Percentiles rank a stretch among this genome's conserved stretches.
Conservation (phyloP, 2,113 vertebrate genomes). For the Terrapene triunguis region DNA sequence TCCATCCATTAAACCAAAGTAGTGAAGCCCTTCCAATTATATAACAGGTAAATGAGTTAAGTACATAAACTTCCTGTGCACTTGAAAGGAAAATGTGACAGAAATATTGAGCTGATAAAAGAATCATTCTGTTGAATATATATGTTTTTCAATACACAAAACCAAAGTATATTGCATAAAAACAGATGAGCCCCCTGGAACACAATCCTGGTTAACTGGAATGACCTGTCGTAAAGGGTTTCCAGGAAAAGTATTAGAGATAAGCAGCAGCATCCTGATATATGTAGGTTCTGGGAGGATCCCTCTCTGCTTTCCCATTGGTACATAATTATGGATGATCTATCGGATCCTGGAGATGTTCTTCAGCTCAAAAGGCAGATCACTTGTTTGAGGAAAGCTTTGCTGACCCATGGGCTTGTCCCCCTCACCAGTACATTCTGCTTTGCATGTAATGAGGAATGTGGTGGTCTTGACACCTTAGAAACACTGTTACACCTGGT, state of each 20-base stretch:
- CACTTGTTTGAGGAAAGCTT: background rate
- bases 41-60: background rate
- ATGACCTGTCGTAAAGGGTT: background rate
- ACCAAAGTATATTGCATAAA: background rate
- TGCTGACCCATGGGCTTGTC: background rate
- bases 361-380: background rate
- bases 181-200: background rate
- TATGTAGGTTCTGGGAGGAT: background rate
- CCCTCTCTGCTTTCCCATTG: background rate
- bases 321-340: background rate
- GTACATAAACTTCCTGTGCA: background rate
- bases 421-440: background rate
- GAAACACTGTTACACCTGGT: background rate
- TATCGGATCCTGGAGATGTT: background rate
- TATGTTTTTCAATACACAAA: background rate
- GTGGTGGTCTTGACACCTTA: background rate
- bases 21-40: background rate
- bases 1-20: background rate
- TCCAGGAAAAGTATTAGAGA: background rate
- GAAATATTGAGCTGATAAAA: background rate
- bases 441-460: background rate
- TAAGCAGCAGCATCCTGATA: background rate
- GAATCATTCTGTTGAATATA: background rate
- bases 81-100: background rate
- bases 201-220: background rate